These are phyloP conservation scores for Scatophagus argus DNA, from an alignment of 2,113 vertebrate species.

Conservation along the genomic window DNA sequence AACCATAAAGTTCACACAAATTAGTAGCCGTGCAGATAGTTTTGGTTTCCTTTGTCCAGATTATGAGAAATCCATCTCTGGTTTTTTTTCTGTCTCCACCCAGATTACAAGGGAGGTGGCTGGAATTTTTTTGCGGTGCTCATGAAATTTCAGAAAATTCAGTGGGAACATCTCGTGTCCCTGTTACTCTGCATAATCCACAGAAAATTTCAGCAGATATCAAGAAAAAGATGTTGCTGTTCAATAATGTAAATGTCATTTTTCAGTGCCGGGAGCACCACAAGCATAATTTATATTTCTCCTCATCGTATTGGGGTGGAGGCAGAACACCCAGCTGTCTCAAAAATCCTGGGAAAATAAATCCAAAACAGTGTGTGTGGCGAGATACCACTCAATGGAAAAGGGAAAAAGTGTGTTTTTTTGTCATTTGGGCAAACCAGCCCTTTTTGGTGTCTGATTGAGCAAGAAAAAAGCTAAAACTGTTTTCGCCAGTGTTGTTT, in stretches of 20 bases:
- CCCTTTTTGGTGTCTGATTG: neutral
- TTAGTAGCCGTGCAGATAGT: constrained; percentile 22
- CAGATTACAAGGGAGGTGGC: constrained; percentile 1
- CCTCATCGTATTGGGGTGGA: neutral
- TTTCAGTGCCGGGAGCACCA: neutral
- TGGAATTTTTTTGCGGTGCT: neutral
- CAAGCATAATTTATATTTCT: neutral
- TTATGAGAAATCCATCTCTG: constrained; percentile 15
- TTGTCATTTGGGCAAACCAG: neutral
- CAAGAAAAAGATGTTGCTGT: neutral
- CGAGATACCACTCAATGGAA: neutral
- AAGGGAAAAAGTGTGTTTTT: neutral
- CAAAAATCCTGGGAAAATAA: neutral
- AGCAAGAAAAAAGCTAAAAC: neutral
- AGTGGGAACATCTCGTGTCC: neutral
- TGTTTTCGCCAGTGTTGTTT: neutral
- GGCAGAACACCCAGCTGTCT: neutral
- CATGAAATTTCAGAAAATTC: neutral
- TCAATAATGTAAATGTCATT: neutral
- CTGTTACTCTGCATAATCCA: neutral
- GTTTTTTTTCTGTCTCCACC: constrained; percentile 4
- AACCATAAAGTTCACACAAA: constrained; percentile 27
- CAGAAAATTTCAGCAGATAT: neutral
- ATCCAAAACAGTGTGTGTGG: neutral
- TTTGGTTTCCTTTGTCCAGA: constrained; percentile 39